phyloP scores from a whole-genome alignment of 2,113 vertebrate genomes.

The Pseudopipra pipra region DNA sequence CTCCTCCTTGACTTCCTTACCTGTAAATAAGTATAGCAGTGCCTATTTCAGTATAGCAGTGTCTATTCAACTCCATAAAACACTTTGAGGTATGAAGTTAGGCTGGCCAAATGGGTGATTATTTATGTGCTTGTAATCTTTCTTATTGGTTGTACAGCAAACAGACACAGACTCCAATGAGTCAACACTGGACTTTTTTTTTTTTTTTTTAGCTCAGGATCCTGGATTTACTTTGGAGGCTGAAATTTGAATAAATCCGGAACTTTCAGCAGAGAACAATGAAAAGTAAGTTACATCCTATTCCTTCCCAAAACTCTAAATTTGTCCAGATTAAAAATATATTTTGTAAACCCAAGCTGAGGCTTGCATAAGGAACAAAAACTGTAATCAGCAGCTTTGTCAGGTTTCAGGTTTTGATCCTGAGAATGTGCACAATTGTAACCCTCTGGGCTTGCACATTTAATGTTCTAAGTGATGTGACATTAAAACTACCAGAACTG shows the following conservation, averaged over 20 bases:
- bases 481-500: neutral
- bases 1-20: constrained; percentile 11
- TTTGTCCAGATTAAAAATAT: neutral
- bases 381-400: neutral
- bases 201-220: neutral
- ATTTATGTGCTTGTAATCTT: neutral
- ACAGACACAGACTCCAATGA: neutral
- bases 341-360: neutral
- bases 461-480: neutral
- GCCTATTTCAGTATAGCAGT: neutral
- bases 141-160: neutral
- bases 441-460: neutral
- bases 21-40: neutral
- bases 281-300: neutral
- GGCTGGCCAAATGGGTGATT: neutral
- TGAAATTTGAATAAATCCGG: neutral
- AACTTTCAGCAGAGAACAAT: neutral
- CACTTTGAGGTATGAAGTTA: neutral
- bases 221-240: neutral
- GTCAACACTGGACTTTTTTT: neutral
- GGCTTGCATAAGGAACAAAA: neutral
- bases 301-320: neutral
- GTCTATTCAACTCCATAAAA: neutral
- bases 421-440: neutral
- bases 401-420: neutral